Conservation (phyloP, 1,140 invertebrate genomes). For the Phenacoccus solenopsis region DNA sequence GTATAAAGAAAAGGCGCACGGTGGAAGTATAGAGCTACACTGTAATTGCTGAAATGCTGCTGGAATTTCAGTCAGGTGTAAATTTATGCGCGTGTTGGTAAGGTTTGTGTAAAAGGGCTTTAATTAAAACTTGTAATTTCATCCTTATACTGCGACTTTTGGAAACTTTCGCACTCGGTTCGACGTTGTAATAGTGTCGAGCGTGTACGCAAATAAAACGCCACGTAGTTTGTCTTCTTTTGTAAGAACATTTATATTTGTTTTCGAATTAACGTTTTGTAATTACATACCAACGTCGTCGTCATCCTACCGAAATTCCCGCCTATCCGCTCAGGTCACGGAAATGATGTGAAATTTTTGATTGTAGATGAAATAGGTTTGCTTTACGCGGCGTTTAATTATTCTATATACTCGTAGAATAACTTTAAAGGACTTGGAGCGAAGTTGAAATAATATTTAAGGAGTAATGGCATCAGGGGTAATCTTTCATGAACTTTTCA, state of each 20-base stretch:
- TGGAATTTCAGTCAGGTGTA: conserved; percentile 1
- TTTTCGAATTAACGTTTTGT: not conserved
- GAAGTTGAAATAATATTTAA: no score
- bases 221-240: not conserved
- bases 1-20: not conserved
- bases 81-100: not conserved
- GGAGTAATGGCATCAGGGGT: no score
- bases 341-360: not conserved
- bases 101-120: not conserved
- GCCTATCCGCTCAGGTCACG: not conserved
- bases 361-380: not conserved
- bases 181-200: not conserved
- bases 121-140: conserved; percentile 3
- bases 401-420: no score
- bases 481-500: no score
- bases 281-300: conserved; percentile 1
- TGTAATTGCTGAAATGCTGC: not conserved
- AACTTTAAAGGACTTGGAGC: no score
- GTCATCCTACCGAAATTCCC: no score
- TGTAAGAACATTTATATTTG: not conserved
- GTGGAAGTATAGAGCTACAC: not conserved
- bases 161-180: not conserved
- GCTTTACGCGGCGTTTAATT: no score
- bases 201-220: not conserved
- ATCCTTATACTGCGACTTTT: not conserved